phyloP scores from a whole-genome alignment of 1,140 invertebrate genomes.

The Trachymyrmex septentrionalis region DNA sequence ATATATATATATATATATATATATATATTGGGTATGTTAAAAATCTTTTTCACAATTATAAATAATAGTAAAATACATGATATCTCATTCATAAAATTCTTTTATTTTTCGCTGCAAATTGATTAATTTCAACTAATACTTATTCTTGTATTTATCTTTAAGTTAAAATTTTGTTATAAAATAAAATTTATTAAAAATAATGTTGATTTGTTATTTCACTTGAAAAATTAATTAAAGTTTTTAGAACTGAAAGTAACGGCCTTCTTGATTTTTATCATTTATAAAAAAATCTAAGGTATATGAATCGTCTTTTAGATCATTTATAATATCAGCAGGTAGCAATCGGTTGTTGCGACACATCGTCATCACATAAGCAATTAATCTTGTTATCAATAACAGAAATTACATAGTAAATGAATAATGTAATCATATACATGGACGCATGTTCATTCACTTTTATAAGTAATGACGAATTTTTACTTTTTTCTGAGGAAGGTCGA shows the following conservation, averaged over 20 bases:
- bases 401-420: background rate
- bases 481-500: background rate
- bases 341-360: conserved; percentile 1
- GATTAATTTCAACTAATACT: background rate
- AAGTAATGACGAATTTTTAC: background rate
- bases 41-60: background rate
- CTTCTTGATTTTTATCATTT: background rate
- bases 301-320: background rate
- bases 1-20: background rate
- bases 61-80: background rate
- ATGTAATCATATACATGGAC: background rate
- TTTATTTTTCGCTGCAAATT: background rate
- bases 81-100: background rate
- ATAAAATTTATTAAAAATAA: background rate
- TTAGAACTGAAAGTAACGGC: background rate
- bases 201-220: background rate
- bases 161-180: background rate
- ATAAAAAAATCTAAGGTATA: too few relatives aligned
- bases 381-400: background rate
- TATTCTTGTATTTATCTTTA: background rate
- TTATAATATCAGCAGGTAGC: background rate
- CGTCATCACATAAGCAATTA: background rate
- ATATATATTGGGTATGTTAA: background rate
- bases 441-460: background rate
- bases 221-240: background rate